Conservation (phyloP, 2,888 invertebrate genomes). For the Macropis europaea region DNA sequence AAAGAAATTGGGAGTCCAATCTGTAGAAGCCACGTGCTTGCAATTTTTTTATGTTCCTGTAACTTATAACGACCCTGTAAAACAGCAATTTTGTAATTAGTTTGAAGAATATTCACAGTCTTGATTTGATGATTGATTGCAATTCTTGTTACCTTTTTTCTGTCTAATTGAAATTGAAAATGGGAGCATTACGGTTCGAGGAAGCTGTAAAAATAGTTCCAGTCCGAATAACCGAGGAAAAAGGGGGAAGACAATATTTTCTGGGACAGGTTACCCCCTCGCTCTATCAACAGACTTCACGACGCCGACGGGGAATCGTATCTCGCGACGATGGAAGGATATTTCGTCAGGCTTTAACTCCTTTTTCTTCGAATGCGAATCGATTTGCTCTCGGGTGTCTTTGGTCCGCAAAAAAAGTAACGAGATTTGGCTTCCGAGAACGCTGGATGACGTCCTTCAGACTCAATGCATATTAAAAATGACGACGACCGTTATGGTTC, state of each 20-base stretch:
- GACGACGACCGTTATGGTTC: no score
- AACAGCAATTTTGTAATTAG: no score
- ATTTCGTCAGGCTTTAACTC: conserved; percentile 27
- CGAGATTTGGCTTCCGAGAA: not conserved
- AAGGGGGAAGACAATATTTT: conserved; percentile 28
- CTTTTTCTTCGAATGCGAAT: conserved; percentile 17
- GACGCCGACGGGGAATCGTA: conserved; percentile 39
- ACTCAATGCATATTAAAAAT: not conserved
- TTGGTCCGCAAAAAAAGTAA: conserved; percentile 10
- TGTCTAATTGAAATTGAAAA: not conserved
- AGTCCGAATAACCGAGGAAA: not conserved
- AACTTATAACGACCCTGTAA: no score
- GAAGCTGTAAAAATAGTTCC: not conserved
- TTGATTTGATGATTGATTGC: no score
- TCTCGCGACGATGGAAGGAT: conserved; percentile 26
- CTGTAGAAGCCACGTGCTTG: no score
- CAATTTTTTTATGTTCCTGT: no score
- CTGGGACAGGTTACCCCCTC: conserved; percentile 33
- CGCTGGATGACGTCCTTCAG: not conserved
- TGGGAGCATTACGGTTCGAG: not conserved
- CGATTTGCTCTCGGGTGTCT: conserved; percentile 16
- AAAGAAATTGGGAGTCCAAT: not conserved
- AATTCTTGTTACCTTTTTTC: no score
- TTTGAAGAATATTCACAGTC: no score
- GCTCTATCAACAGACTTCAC: conserved; percentile 23